phyloP scores from a whole-genome alignment of 2,113 vertebrate genomes.

The Catharus minimus region DNA sequence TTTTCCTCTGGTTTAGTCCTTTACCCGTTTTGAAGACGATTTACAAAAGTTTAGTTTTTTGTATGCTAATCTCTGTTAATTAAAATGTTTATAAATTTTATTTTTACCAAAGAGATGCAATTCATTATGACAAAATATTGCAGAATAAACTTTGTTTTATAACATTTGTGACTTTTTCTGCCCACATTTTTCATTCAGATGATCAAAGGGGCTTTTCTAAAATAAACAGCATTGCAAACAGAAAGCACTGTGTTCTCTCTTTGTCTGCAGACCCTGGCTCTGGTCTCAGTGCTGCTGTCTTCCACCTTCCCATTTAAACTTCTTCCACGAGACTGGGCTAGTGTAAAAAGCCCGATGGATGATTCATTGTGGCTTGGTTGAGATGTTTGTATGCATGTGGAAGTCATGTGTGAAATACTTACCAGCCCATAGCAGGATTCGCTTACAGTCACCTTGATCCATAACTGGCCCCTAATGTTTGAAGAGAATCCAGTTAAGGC shows the following conservation, averaged over 20 bases:
- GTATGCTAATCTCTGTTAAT: conserved; percentile 99
- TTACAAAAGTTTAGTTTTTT: conserved; percentile 94
- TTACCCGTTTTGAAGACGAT: conserved; percentile 71
- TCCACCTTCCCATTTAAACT: neutral
- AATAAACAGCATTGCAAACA: conserved; percentile 63
- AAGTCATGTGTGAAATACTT: neutral
- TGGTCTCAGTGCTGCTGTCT: neutral
- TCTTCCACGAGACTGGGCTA: neutral
- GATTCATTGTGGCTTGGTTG: neutral
- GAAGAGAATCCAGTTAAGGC: neutral
- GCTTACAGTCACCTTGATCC: neutral
- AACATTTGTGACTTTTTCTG: conserved; percentile 73
- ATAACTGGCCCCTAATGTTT: neutral
- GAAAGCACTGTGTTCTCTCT: conserved; percentile 44
- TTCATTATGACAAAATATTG: conserved; percentile 99
- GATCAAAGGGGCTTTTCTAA: conserved; percentile 68
- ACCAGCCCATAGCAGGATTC: neutral
- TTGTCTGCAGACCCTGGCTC: conserved; percentile 6
- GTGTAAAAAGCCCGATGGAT: neutral
- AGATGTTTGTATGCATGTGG: neutral
- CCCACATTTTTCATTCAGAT: conserved; percentile 58
- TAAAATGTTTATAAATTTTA: conserved; percentile 99
- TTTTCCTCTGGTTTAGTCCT: conserved; percentile 66
- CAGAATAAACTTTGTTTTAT: conserved; percentile 97
- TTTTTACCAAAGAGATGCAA: conserved; percentile 99